Evolutionary conservation across 37 sponge, comb jelly and placozoan genomes (phyloP), one percentile per base, ranked within the genome.

Genomic region (Chondrilla cf. caribensis): DNA sequence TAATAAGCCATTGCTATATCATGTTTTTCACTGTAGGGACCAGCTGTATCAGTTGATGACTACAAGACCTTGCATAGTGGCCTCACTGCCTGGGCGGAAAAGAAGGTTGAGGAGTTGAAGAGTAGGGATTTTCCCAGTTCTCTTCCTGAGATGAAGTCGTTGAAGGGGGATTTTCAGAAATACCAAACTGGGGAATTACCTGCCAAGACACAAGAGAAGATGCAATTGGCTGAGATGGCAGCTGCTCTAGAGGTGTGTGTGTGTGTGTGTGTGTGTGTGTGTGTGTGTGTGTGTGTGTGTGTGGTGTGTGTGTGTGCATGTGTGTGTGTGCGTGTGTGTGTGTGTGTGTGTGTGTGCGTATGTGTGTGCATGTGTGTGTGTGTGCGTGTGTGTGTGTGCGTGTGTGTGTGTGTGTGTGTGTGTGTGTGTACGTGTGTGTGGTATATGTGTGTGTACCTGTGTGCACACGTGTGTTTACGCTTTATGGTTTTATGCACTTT

Each of bases 181-280:
- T 86, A 79, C 77, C 81, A 60, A 37, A 37, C 58, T 38, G 55
- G 85, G 35, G 89, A 88, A 40, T 64, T 88, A 41, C 86, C 89
- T 35, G 58, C 39, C 15, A 87, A 92, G 84, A 44, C 82, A 58
- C 77, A 58, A 72, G 86, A 85, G 71, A 83, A 88, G 84, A 64
- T 58, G 2, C 40, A 84, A 0, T 73, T 87, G 62, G 59, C 79
- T 3, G 89, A 92, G 57, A 73, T 88, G 57, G 76, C 38, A 43
- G 44, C 24, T 36, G 41, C 36, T 1, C 41, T 73, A 21, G 41
- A 73, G 76, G 64, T 62, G 64, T 38, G 76, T 39, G 41, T 43
- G 76, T 73, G 41, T 73, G 76, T 73, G 44, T 73, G 41, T 73
- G 44, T 73, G 44, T 67, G 68, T 67, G 76, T 73, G 44, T 40